Base-by-base conservation (phyloP, 2,888 invertebrate species). In the Polyommatus icarus region DNA sequence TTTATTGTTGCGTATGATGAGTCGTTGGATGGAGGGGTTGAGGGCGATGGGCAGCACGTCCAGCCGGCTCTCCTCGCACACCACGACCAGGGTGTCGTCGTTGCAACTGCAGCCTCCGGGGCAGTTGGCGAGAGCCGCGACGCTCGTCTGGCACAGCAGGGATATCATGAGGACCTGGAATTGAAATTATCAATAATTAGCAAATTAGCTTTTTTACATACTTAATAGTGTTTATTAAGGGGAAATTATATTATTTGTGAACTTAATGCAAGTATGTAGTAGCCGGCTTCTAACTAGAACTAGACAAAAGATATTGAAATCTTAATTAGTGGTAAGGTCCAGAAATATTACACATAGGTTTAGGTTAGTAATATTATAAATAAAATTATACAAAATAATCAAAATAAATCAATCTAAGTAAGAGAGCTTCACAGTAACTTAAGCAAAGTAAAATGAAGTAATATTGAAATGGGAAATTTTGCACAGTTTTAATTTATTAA, bases 1-100 rank as follows among this genome's bases (percentile, higher is more conserved):
- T 85, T 96, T 96, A 89, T 98, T 98, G 89, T 97, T 97, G 84
- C 96, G 96, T 80, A 98, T 95, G 83, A 97, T 97, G 84, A 98
- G 95, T 78, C 97, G 95, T 87, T 97, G 97, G 81, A 98, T 97
- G 84, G 97, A 97, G 67, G 99, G 99, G 92, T 98, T 98, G 81
- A 98, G 94, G 3, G 98, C 97, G 85, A 98, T 98, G 80, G 98
- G 98, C 80, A 98, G 95, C 78, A 98, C 97, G 91, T 98, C 98
- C 80, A 98, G 95, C 83, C 97, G 97, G 86, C 97, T 97, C 87
- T 96, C 96, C 84, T 97, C 96, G 91, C 98, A 98, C 82, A 96
- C 96, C 76, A 98, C 98, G 79, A 97, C 97, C 82, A 97, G 95
- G 12, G 97, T 98, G 82, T 98, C 98, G 87, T 98, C 98, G 91